Evolutionary conservation across 2,113 vertebrate species (phyloP).

Genomic region (Rousettus leschenaultii): DNA sequence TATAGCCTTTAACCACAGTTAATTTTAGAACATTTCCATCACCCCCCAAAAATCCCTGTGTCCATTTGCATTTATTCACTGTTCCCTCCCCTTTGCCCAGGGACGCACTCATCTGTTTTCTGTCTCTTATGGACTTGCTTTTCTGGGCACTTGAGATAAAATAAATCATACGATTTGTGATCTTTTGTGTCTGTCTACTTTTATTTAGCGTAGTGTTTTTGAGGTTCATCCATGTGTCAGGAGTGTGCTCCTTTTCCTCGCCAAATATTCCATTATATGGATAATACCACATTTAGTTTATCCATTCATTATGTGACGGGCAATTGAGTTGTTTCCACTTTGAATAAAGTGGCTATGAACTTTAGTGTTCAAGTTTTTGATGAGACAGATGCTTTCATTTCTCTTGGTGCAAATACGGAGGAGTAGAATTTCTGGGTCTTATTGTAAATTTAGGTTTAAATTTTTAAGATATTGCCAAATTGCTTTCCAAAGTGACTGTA

Average conservation of each 20-base stretch:
- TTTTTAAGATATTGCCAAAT: background rate
- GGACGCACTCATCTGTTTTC: background rate
- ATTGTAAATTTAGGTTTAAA: background rate
- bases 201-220: background rate
- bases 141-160: background rate
- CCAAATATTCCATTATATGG: background rate
- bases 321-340: background rate
- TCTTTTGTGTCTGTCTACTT: background rate
- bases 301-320: background rate
- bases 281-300: background rate
- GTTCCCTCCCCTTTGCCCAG: background rate
- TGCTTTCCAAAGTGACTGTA: background rate
- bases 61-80: background rate
- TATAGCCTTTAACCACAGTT: background rate
- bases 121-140: background rate
- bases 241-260: background rate
- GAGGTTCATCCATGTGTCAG: background rate
- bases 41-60: background rate
- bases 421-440: background rate
- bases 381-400: background rate
- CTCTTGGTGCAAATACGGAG: background rate
- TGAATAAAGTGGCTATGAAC: background rate
- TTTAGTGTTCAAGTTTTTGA: background rate
- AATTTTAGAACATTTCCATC: background rate
- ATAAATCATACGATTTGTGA: background rate